A percentile compares a stretch with the other conserved stretches of the same genome.
Conservation (phyloP, 2,888 invertebrate genomes). For the Ommatoiulus sabulosus region DNA sequence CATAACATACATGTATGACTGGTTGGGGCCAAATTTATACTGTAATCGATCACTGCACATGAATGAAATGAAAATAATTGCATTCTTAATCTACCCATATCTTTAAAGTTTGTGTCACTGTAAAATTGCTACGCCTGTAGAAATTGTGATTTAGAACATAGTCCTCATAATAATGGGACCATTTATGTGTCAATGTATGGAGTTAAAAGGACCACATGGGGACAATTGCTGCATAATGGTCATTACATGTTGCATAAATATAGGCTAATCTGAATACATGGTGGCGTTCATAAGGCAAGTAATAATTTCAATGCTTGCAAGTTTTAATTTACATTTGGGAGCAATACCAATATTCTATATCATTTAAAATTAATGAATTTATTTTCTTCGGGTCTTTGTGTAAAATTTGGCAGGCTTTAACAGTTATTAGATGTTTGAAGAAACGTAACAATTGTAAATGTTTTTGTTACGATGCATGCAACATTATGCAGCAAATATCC, state of each 20-base stretch:
- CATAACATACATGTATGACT: background rate
- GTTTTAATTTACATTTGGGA: too few relatives aligned
- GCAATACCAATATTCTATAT: too few relatives aligned
- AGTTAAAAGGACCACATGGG: slow-evolving; percentile 16
- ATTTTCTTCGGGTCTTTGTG: too few relatives aligned
- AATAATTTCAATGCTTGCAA: too few relatives aligned
- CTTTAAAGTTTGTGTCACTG: background rate
- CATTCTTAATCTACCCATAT: background rate
- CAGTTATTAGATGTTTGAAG: too few relatives aligned
- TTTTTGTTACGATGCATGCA: background rate
- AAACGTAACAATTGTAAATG: background rate
- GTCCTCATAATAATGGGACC: background rate
- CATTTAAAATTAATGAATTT: too few relatives aligned
- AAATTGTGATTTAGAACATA: background rate
- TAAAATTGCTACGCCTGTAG: background rate
- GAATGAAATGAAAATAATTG: background rate
- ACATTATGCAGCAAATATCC: background rate
- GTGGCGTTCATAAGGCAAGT: too few relatives aligned
- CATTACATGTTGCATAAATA: background rate
- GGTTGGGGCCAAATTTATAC: background rate
- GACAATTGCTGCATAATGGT: background rate
- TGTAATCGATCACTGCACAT: background rate
- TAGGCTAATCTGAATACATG: too few relatives aligned
- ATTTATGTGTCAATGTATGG: background rate
- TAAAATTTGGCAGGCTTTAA: too few relatives aligned